Evolutionary conservation across 2,113 vertebrate genomes (phyloP), one percentile per base, ranked within the genome.

Genomic region (Rhodinocichla rosea): DNA sequence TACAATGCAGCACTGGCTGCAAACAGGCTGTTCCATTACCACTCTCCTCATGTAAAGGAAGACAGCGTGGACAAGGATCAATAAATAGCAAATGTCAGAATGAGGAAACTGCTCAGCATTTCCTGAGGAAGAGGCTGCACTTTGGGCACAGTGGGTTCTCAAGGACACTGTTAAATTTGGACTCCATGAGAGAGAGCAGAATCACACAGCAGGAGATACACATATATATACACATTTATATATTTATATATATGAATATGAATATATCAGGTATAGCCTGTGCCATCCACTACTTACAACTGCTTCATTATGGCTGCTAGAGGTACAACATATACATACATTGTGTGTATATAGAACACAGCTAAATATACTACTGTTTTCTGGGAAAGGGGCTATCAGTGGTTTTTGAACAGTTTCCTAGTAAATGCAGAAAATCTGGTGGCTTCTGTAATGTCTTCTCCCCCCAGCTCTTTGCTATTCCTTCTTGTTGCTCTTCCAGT

Each of bases 61-160:
- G 69, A 47, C 10, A 55, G 49, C 0, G 2, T 22, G 23, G 70
- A 57, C 37, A 71, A 69, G 55, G 63, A 87, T 87, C 87, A 85
- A 79, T 75, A 88, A 93, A 91, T 22, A 85, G 79, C 45, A 92
- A 71, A 45, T 65, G 35, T 78, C 67, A 86, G 85, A 87, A 56
- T 26, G 53, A 87, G 70, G 91, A 75, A 91, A 83, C 13, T 14
- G 63, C 79, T 94, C 81, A 85, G 76, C 56, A 56, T 70, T 55
- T 90, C 79, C 73, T 30, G 42, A 89, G 81, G 68, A 95, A 74
- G 63, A 69, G 45, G 85, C 62, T 79, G 52, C 0, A 3, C 28
- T 91, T 71, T 90, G 64, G 76, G 76, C 75, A 57, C 55, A 47
- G 64, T 33, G 57, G n/a, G 53, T 74, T 92, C 83, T 83, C 62